These are phyloP conservation scores for Xyliphius kryptos DNA, from an alignment of 2,113 vertebrate species.

Conservation along the genomic window DNA sequence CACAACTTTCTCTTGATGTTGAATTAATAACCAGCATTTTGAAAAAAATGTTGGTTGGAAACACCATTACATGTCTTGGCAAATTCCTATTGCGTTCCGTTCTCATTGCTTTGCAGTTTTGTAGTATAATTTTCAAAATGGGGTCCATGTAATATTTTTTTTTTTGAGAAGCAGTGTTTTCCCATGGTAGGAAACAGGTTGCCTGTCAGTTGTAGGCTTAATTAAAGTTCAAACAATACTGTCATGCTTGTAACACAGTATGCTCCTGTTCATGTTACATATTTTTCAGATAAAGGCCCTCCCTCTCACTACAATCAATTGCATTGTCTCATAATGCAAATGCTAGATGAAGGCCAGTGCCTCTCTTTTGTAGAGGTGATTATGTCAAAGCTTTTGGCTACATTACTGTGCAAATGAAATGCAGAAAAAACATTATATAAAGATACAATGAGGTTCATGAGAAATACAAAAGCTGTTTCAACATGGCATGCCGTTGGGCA, in stretches of 20 bases:
- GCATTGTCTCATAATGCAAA: conserved; percentile 43
- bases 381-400: conserved; percentile 20
- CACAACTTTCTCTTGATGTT: conserved; percentile 14
- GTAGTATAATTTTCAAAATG: conserved; percentile 8
- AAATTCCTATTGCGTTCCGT: conserved; percentile 11
- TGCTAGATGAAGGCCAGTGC: conserved; percentile 35
- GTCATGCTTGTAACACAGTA: conserved; percentile 7
- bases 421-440: conserved; percentile 20
- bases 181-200: too few relatives aligned
- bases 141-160: not conserved
- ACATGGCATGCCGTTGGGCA: conserved; percentile 35
- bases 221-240: too few relatives aligned
- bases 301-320: conserved; percentile 39
- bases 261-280: conserved; percentile 13
- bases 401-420: conserved; percentile 40
- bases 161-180: not conserved
- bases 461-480: conserved; percentile 14
- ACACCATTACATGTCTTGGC: conserved; percentile 2
- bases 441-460: conserved; percentile 38
- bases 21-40: conserved; percentile 3
- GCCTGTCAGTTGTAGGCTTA: too few relatives aligned
- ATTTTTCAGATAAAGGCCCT: not conserved
- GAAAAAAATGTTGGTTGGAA: conserved; percentile 11
- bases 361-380: conserved; percentile 31
- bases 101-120: not conserved